Conservation (phyloP, 2,113 vertebrate genomes). For the Seriola rivoliana region DNA sequence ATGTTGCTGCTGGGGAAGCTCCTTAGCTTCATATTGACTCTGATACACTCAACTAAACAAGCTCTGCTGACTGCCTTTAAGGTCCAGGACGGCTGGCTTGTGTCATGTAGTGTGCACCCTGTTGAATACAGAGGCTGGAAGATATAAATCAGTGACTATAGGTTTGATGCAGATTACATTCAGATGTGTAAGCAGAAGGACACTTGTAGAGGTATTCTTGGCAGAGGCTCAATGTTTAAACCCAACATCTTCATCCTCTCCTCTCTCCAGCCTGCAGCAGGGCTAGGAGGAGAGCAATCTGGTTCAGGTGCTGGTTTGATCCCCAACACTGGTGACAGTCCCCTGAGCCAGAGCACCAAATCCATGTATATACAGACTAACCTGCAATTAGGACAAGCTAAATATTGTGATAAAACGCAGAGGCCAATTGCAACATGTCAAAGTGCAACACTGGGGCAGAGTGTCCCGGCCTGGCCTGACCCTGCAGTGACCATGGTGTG, state of each 20-base stretch:
- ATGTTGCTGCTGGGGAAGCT: not conserved
- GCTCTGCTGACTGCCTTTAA: not conserved
- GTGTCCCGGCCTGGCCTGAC: constrained; percentile 7
- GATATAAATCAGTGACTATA: constrained; percentile 5
- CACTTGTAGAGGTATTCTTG: constrained; percentile 70
- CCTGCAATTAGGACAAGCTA: constrained; percentile 19
- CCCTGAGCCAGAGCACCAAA: constrained; percentile 17
- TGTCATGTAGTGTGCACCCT: not conserved
- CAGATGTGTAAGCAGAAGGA: constrained; percentile 56
- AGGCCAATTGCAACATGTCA: constrained; percentile 10
- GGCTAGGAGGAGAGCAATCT: not conserved
- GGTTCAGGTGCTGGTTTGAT: constrained; percentile 19
- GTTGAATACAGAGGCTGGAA: constrained; percentile 1
- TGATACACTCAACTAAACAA: not conserved
- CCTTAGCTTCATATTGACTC: not conserved
- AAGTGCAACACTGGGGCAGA: constrained; percentile 7
- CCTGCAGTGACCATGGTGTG: not conserved
- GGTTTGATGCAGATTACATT: constrained; percentile 62
- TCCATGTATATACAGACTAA: constrained; percentile 9
- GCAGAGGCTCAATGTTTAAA: constrained; percentile 41
- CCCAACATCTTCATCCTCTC: not conserved
- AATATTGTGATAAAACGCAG: constrained; percentile 23
- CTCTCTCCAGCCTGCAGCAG: constrained; percentile 9
- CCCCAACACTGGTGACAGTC: not conserved
- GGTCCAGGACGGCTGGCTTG: constrained; percentile 7